Evolutionary conservation across 2,113 vertebrate genomes (phyloP).

Genomic region (Lanius ludovicianus): DNA sequence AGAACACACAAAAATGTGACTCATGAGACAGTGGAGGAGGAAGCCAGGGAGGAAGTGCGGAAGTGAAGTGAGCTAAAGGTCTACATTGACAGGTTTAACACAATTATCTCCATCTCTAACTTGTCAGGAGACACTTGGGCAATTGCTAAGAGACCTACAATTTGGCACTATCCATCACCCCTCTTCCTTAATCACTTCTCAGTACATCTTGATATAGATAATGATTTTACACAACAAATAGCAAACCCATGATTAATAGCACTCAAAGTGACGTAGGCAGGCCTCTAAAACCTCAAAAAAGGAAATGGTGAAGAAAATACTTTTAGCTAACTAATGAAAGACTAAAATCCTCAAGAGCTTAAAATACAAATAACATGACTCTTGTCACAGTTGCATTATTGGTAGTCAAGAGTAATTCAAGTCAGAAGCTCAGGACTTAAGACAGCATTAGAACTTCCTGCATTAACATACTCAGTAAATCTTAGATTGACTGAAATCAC

Average conservation of each 20-base stretch:
- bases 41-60: background rate
- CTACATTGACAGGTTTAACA: background rate
- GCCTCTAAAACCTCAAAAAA: background rate
- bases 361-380: background rate
- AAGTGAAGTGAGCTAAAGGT: background rate
- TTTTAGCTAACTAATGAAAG: background rate
- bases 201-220: background rate
- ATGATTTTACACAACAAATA: conserved; percentile 50
- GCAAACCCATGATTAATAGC: background rate
- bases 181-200: background rate
- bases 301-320: background rate
- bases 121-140: background rate
- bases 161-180: background rate
- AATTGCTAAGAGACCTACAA: background rate
- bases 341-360: background rate
- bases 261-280: background rate
- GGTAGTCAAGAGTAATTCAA: background rate
- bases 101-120: background rate
- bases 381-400: background rate
- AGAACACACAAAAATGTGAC: conserved; percentile 6
- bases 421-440: background rate
- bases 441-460: background rate
- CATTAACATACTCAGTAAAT: background rate
- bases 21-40: background rate
- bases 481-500: background rate